Conservation (phyloP, 1,140 invertebrate genomes). For the Cydia pomonella region DNA sequence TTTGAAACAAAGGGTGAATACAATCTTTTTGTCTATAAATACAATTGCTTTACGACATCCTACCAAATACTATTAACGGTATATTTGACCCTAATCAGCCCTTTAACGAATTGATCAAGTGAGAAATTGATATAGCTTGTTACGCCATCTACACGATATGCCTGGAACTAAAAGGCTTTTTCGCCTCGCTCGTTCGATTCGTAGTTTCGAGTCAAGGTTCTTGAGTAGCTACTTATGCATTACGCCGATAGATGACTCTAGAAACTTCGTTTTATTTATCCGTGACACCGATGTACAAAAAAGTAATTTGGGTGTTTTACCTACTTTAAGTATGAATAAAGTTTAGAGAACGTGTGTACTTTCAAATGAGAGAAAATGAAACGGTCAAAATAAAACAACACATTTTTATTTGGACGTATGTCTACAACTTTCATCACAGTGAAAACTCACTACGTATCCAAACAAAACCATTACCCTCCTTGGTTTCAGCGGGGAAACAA, state of each 20-base stretch:
- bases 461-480: constrained; percentile 32
- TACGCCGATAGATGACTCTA: constrained; percentile 39
- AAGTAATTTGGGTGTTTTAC: no score
- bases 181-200: not conserved
- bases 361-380: no score
- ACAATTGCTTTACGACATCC: no score
- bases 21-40: no score
- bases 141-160: constrained; percentile 43
- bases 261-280: not conserved
- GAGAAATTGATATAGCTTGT: constrained; percentile 4
- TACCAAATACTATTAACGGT: no score
- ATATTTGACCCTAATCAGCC: no score
- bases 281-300: no score
- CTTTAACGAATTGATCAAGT: not conserved
- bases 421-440: constrained; percentile 47
- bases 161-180: constrained; percentile 40
- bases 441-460: constrained; percentile 32
- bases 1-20: no score
- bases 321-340: no score
- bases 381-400: constrained; percentile 42
- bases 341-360: no score
- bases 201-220: not conserved
- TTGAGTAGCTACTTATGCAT: not conserved
- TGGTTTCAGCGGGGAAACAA: constrained; percentile 6
- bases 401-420: constrained; percentile 32